Evolutionary conservation across 1,140 invertebrate genomes (phyloP).

Genomic region (Ericerus pela): DNA sequence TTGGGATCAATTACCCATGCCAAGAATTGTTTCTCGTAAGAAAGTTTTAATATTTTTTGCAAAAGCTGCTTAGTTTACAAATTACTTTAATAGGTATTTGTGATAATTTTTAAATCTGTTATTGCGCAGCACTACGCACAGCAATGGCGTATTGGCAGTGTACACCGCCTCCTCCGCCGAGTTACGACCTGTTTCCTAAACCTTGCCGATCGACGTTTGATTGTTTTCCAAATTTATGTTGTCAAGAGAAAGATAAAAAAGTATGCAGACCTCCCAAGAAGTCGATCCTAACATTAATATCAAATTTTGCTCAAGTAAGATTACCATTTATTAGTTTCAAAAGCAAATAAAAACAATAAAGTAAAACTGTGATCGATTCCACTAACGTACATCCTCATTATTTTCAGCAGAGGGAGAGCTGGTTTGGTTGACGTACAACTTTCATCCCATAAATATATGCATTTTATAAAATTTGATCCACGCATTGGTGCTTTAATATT

Average conservation of each 20-base stretch:
- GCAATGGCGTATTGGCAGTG: constrained; percentile 51
- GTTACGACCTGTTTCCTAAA: constrained; percentile 47
- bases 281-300: constrained; percentile 39
- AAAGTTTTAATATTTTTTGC: constrained; percentile 4
- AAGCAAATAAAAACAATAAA: not conserved
- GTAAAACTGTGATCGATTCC: not conserved
- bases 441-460: too few species aligned
- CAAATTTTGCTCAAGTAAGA: constrained; percentile 4
- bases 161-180: constrained; percentile 44
- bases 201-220: constrained; percentile 47
- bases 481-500: too few species aligned
- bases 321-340: not conserved
- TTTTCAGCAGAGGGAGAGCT: constrained; percentile 1
- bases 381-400: not conserved
- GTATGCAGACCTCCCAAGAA: constrained; percentile 50
- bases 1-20: constrained; percentile 31
- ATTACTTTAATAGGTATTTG: too few species aligned
- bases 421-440: constrained; percentile 2
- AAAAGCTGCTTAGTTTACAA: constrained; percentile 17
- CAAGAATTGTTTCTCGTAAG: constrained; percentile 15
- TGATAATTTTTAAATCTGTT: too few species aligned
- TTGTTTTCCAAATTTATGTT: constrained; percentile 59
- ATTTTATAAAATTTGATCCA: too few species aligned
- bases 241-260: constrained; percentile 48
- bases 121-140: constrained; percentile 37